These are phyloP conservation scores for Montifringilla adamsi DNA, from an alignment of 2,113 vertebrate genomes.

Conservation along the genomic window DNA sequence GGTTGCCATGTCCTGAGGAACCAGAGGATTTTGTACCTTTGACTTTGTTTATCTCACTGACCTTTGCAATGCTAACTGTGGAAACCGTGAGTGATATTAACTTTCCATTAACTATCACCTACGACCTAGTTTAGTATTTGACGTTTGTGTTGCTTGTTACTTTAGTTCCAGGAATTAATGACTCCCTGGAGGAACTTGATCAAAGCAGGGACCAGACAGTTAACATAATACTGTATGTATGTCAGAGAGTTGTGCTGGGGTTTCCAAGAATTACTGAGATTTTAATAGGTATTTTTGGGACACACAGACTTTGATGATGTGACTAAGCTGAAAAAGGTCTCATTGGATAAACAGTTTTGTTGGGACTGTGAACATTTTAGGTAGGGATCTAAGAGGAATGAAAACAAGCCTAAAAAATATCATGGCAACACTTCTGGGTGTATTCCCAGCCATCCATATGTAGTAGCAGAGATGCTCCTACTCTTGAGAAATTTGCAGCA, in stretches of 20 bases:
- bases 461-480: not conserved
- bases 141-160: not conserved
- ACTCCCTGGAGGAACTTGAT: not conserved
- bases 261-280: not conserved
- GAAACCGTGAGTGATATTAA: not conserved
- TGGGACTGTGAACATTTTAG: not conserved
- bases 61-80: not conserved
- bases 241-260: rapidly evolving
- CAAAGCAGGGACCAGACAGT: not conserved
- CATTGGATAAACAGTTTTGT: not conserved
- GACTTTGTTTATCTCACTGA: not conserved
- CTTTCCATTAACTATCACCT: not conserved
- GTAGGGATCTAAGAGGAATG: not conserved
- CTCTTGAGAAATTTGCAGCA: not conserved
- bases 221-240: not conserved
- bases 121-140: not conserved
- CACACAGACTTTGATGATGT: not conserved
- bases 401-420: not conserved
- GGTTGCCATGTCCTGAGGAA: not conserved
- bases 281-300: not conserved
- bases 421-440: not conserved
- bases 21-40: not conserved
- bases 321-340: not conserved
- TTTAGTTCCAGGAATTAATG: not conserved
- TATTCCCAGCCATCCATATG: not conserved